A percentile compares a stretch with the other conserved stretches of the same genome.
phyloP scores from a whole-genome alignment of 1,140 invertebrate genomes.

The Cheumatopsyche charites region DNA sequence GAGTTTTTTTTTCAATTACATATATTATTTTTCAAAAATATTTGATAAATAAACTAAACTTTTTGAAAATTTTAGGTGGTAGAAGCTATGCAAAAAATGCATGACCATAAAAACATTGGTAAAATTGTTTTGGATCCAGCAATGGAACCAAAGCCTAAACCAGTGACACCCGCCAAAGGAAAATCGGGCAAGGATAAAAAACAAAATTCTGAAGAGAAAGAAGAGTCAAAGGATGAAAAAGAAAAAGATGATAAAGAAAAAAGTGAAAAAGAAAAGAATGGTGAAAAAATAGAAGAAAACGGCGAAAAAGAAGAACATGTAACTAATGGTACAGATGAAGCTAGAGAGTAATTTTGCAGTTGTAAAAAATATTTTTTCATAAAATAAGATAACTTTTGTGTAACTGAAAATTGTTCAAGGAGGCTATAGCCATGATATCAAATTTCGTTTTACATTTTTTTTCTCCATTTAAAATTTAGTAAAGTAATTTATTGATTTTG shows the following conservation, averaged over 20 bases:
- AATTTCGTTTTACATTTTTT: background rate
- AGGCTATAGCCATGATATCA: constrained; percentile 21
- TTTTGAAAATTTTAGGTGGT: constrained; percentile 50
- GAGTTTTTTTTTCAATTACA: constrained; percentile 54
- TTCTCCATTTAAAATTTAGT: background rate
- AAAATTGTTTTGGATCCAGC: constrained; percentile 84
- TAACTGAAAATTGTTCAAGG: constrained; percentile 11
- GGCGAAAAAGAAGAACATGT: constrained; percentile 54
- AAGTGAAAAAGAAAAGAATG: constrained; percentile 65
- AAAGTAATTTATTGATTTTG: constrained; percentile 21
- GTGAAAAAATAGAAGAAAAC: constrained; percentile 54
- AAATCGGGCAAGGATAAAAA: constrained; percentile 74
- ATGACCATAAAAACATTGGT: constrained; percentile 89
- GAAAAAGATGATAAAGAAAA: constrained; percentile 64
- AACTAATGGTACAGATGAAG: constrained; percentile 62
- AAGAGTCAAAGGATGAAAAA: constrained; percentile 69
- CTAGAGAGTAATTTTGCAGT: constrained; percentile 44
- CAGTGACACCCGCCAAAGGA: constrained; percentile 74
- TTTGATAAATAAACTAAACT: background rate
- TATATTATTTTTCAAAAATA: constrained; percentile 11
- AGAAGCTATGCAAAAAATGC: constrained; percentile 91
- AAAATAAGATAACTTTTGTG: constrained; percentile 4
- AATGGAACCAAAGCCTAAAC: constrained; percentile 77
- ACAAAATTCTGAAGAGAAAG: constrained; percentile 71
- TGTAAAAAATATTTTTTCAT: constrained; percentile 15